phyloP scores from a whole-genome alignment of 2,888 invertebrate species.

The Axea sp. region DNA sequence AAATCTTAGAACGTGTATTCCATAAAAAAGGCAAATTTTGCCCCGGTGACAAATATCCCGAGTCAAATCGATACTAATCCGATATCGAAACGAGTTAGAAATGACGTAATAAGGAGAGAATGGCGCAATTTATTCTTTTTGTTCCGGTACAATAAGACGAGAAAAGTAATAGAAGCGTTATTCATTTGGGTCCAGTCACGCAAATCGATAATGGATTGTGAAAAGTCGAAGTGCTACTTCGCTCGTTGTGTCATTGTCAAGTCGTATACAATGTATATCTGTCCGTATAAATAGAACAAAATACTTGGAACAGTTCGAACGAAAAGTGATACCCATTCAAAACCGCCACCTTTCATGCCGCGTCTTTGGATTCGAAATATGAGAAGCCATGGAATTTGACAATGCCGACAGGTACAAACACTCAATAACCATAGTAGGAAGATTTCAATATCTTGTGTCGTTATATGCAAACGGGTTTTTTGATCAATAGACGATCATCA shows the following conservation, averaged over 20 bases:
- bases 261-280: constrained; percentile 48
- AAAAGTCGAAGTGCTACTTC: constrained; percentile 72
- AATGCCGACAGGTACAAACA: constrained; percentile 77
- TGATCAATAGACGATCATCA: constrained; percentile 40
- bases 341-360: constrained; percentile 56
- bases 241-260: constrained; percentile 64
- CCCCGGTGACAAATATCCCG: too few relatives aligned
- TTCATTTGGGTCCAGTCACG: constrained; percentile 25
- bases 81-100: constrained; percentile 6
- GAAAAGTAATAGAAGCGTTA: constrained; percentile 17
- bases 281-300: constrained; percentile 62
- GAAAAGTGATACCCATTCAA: constrained; percentile 75
- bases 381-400: constrained; percentile 71
- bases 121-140: constrained; percentile 36
- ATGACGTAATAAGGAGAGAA: constrained; percentile 39
- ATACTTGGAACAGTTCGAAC: constrained; percentile 64
- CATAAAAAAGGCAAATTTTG: too few relatives aligned
- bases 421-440: constrained; percentile 68
- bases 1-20: too few relatives aligned
- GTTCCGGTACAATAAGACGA: constrained; percentile 22
- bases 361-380: constrained; percentile 71
- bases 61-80: too few relatives aligned
- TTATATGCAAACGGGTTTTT: constrained; percentile 34
- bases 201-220: constrained; percentile 65
- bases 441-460: constrained; percentile 40